phyloP scores from a whole-genome alignment of 2,797 vertebrate genomes.

The Hozukius guyotensis region DNA sequence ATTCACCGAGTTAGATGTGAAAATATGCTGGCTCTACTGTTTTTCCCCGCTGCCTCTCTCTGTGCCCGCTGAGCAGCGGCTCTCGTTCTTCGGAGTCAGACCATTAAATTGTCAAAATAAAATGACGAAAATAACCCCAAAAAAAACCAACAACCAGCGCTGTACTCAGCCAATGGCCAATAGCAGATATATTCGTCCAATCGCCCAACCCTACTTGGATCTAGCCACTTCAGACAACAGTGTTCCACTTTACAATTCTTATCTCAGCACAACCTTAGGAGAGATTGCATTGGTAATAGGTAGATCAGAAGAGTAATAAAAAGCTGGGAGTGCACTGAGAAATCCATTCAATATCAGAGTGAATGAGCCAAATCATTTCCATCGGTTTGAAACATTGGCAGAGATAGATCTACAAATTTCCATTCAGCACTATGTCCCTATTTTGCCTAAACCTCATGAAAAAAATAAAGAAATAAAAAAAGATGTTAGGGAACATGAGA shows the following conservation, averaged over 20 bases:
- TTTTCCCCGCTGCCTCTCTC: too few species aligned
- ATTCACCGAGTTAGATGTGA: neutral
- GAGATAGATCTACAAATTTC: neutral
- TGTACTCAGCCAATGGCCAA: too few species aligned
- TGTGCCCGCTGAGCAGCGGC: too few species aligned
- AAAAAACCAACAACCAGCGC: fast-evolving
- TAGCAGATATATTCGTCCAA: too few species aligned
- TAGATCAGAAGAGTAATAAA: constrained; percentile 22
- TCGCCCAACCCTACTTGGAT: too few species aligned
- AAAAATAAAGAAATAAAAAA: neutral
- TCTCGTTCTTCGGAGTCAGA: neutral
- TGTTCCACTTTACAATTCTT: neutral
- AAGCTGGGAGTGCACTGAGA: neutral
- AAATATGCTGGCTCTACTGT: neutral
- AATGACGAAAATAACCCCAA: neutral
- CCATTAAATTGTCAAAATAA: neutral
- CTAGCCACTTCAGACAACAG: neutral
- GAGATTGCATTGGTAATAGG: constrained; percentile 19
- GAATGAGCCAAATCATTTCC: neutral
- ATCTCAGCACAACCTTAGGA: neutral
- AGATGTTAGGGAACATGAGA: neutral
- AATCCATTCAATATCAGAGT: constrained; percentile 28
- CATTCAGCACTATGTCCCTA: neutral
- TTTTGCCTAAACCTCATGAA: neutral
- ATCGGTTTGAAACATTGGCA: neutral